Evolutionary conservation across 2,113 vertebrate genomes (phyloP).

Genomic region (Indri indri): DNA sequence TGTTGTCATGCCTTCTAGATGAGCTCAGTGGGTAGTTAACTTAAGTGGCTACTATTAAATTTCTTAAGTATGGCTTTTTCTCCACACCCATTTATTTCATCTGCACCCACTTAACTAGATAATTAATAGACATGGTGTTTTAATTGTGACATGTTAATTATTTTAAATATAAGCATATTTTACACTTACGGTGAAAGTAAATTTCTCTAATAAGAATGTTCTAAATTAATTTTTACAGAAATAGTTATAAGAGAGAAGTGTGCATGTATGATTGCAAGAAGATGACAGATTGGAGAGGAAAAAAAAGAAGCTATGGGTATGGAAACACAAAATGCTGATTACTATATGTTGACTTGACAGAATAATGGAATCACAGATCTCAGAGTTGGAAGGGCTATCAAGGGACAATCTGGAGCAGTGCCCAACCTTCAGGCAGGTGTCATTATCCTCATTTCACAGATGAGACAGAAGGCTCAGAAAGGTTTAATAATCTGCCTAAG

Average conservation of each 20-base stretch:
- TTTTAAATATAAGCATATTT: slow-evolving; percentile 54
- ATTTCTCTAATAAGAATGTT: slow-evolving; percentile 44
- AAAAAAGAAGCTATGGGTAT: not conserved
- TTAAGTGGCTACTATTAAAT: slow-evolving; percentile 72
- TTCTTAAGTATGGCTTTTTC: slow-evolving; percentile 49
- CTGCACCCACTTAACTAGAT: slow-evolving; percentile 49
- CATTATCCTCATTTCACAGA: slow-evolving; percentile 60
- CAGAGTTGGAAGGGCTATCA: not conserved
- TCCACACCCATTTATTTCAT: slow-evolving; percentile 63
- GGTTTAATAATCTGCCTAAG: not conserved
- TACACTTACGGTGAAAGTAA: slow-evolving; percentile 13
- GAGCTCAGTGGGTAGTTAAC: slow-evolving; percentile 66
- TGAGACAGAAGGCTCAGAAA: slow-evolving; percentile 20
- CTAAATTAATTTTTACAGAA: slow-evolving; percentile 35
- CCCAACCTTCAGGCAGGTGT: not conserved
- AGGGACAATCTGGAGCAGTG: slow-evolving; percentile 42
- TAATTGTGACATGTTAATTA: slow-evolving; percentile 64
- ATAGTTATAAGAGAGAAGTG: not conserved
- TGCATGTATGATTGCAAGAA: not conserved
- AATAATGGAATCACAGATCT: not conserved
- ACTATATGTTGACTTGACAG: not conserved
- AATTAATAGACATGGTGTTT: slow-evolving; percentile 63
- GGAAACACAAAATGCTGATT: not conserved
- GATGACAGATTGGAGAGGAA: not conserved
- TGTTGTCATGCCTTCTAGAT: slow-evolving; percentile 57